Evolutionary conservation across 2,888 invertebrate species (phyloP).

Genomic region (Ormyrus rosae): DNA sequence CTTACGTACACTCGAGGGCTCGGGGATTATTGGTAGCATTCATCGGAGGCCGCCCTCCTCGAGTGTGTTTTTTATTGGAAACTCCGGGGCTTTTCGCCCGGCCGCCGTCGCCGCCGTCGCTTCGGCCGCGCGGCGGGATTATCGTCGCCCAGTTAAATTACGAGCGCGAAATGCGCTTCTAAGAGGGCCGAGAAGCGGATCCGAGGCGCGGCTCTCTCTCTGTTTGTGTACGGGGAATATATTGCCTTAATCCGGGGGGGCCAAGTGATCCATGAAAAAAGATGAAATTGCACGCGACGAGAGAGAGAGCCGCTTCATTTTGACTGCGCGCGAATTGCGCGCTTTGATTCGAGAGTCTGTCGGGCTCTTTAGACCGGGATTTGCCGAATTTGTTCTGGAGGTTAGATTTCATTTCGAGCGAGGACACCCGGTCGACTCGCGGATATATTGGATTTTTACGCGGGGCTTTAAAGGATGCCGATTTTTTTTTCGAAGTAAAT

Average conservation of each 20-base stretch:
- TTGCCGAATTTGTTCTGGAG: constrained; percentile 35
- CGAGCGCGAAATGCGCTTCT: background rate
- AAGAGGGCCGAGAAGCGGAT: constrained; percentile 17
- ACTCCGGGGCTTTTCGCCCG: background rate
- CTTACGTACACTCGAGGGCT: constrained; percentile 1
- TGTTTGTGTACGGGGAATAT: constrained; percentile 45
- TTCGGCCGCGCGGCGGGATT: background rate
- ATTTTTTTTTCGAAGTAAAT: background rate
- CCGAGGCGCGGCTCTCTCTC: background rate
- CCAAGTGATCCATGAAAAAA: constrained; percentile 38
- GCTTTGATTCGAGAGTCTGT: no score
- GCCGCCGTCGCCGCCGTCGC: constrained; percentile 12
- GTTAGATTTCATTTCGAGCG: constrained; percentile 44
- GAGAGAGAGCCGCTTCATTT: constrained; percentile 34
- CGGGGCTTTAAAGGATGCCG: no score
- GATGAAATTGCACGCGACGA: constrained; percentile 34
- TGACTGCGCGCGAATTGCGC: background rate
- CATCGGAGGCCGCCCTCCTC: constrained; percentile 1
- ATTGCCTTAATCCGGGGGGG: constrained; percentile 41
- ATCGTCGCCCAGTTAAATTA: constrained; percentile 1
- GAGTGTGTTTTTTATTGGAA: constrained; percentile 27
- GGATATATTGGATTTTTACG: constrained; percentile 6
- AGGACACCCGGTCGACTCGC: background rate
- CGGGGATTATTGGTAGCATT: constrained; percentile 23
- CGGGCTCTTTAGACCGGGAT: background rate